phyloP scores from a whole-genome alignment of 2,797 vertebrate genomes.

The Rhinella marina region DNA sequence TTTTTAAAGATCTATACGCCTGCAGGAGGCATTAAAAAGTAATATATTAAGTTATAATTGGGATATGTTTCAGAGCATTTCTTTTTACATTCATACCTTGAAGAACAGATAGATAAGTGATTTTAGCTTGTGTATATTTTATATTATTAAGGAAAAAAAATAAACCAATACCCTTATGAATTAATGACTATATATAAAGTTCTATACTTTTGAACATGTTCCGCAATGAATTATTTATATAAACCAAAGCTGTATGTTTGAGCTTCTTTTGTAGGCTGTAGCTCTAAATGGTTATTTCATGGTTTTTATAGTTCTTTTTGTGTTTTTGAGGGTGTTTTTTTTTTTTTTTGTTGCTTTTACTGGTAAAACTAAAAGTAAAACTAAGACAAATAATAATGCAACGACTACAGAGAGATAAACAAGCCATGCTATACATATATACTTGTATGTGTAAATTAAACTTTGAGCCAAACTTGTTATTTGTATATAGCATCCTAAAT shows the following conservation, averaged over 20 bases:
- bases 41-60: slow-evolving; percentile 88
- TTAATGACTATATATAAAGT: slow-evolving; percentile 88
- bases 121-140: slow-evolving; percentile 87
- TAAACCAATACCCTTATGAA: slow-evolving; percentile 83
- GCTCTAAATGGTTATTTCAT: slow-evolving; percentile 82
- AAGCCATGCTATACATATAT: slow-evolving; percentile 98
- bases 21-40: slow-evolving; percentile 73
- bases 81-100: slow-evolving; percentile 80
- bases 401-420: slow-evolving; percentile 89
- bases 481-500: slow-evolving; percentile 93
- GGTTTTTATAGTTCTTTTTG: slow-evolving; percentile 79
- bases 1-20: slow-evolving; percentile 72
- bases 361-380: slow-evolving; percentile 74
- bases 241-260: slow-evolving; percentile 97
- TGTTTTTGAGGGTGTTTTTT: slow-evolving; percentile 63
- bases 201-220: slow-evolving; percentile 91
- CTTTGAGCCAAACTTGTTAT: slow-evolving; percentile 95
- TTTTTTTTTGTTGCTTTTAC: slow-evolving; percentile 84
- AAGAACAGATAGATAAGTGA: slow-evolving; percentile 76
- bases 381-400: slow-evolving; percentile 66
- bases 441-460: slow-evolving; percentile 95
- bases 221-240: slow-evolving; percentile 96
- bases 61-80: slow-evolving; percentile 78
- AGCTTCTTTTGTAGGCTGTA: slow-evolving; percentile 87
- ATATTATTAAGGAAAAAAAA: slow-evolving; percentile 75